Evolutionary conservation across 2,113 vertebrate species (phyloP).

Genomic region (Phocoena sinus): DNA sequence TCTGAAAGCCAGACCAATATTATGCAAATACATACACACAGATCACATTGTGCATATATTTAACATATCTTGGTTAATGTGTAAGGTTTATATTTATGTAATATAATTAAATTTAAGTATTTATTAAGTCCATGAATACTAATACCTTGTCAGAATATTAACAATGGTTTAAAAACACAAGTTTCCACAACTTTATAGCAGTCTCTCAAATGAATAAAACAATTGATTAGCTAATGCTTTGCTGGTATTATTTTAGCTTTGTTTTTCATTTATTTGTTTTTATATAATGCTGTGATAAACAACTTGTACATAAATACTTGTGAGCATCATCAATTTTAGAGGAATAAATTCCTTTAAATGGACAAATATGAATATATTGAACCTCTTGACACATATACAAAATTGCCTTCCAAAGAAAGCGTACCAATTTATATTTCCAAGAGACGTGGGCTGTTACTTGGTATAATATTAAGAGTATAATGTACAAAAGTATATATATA

Average conservation of each 20-base stretch:
- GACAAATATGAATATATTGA: background rate
- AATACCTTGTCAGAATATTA: background rate
- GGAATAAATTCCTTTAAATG: background rate
- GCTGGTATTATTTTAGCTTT: background rate
- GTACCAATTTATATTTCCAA: background rate
- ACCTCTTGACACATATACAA: background rate
- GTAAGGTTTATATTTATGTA: background rate
- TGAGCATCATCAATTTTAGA: background rate
- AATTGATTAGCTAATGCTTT: background rate
- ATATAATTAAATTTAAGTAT: background rate
- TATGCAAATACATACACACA: background rate
- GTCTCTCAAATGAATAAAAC: background rate
- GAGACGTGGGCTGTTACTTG: background rate
- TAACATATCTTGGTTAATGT: background rate
- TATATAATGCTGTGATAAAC: background rate
- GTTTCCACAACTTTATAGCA: background rate
- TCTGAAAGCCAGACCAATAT: background rate
- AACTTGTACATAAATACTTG: background rate
- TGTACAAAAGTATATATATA: background rate
- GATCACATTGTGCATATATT: background rate
- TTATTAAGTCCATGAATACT: background rate
- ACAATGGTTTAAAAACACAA: background rate
- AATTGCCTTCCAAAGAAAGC: background rate
- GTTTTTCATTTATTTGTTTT: background rate
- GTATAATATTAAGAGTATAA: background rate